Evolutionary conservation across 2,797 vertebrate genomes (phyloP), one percentile per base, ranked within the genome.

Genomic region (Avahi laniger): DNA sequence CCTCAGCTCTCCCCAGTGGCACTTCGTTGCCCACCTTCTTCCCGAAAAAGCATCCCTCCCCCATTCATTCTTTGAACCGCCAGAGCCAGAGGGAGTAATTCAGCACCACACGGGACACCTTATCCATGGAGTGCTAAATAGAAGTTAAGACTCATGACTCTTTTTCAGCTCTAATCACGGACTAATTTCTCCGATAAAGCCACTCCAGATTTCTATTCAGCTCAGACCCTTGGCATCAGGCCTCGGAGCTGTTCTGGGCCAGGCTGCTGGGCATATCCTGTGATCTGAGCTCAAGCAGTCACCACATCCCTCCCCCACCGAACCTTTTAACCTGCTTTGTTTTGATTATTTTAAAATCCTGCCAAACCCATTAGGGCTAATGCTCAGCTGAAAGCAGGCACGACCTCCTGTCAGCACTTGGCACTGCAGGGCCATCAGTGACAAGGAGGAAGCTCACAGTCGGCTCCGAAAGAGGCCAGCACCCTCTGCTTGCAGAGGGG

Each of bases 311-410:
- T 50, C 33, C 94, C 69, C 54, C 86, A 70, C 81, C 9, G 92
- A 96, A 76, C 80, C 90, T 69, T 96, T 97, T 63, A 95, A 96
- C 80, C 67, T 94, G 48, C 96, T 97, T 97, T 96, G 57, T 97
- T 97, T 97, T 84, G 85, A 97, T 94, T 96, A 15, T 93, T 97
- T 93, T 61, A 95, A 97, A 97, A 96, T 18, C 72, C 97, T 97
- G 76, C 41, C 96, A 98, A 97, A 80, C 17, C 41, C 95, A 95
- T 94, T 83, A 92, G 35, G 63, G 28, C 65, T 96, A 96, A 96
- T 93, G 35, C 76, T 97, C 91, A 87, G 33, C 69, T 96, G 93
- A 96, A 96, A 96, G 84, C 94, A 90, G 94, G 83, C 79, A 2
- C 0, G 72, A 84, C 97, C 95, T 97, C 95, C 83, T 92, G 86